A percentile compares a stretch with the other conserved stretches of the same genome.
Conservation (phyloP, 2,888 invertebrate species). For the Rhagonycha fulva region DNA sequence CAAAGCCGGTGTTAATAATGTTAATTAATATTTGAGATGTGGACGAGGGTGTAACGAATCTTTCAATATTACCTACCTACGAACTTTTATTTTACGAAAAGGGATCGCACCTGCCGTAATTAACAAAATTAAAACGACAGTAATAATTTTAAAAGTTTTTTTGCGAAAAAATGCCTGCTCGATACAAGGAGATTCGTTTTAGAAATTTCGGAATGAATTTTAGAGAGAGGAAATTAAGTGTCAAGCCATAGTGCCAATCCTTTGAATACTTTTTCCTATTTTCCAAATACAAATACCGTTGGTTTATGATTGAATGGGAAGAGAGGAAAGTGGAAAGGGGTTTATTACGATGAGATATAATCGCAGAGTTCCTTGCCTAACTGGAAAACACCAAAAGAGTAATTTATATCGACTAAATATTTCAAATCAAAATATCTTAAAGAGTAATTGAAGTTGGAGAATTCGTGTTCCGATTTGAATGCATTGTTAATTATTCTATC, state of each 20-base stretch:
- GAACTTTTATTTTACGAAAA: conserved; percentile 26
- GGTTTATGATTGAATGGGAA: conserved; percentile 5
- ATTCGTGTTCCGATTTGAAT: conserved; percentile 38
- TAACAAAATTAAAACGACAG: conserved; percentile 31
- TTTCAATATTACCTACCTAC: conserved; percentile 30
- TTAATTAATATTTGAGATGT: conserved; percentile 65
- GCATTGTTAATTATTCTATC: conserved; percentile 35
- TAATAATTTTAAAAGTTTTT: conserved; percentile 15
- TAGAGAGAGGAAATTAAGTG: conserved; percentile 38
- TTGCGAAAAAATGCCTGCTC: conserved; percentile 7
- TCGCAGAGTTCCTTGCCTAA: background rate
- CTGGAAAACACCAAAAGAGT: background rate
- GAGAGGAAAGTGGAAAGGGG: background rate
- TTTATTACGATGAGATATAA: background rate
- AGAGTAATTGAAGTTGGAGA: conserved; percentile 13
- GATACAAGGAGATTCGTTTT: conserved; percentile 28
- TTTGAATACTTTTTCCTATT: conserved; percentile 26
- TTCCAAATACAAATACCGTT: conserved; percentile 13
- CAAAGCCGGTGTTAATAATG: conserved; percentile 63
- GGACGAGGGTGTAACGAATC: conserved; percentile 50
- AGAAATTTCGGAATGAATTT: conserved; percentile 30
- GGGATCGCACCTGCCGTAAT: conserved; percentile 31
- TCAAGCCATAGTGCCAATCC: conserved; percentile 36
- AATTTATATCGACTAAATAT: background rate
- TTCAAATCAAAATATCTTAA: conserved; percentile 19